Base-by-base conservation (phyloP, 1,140 invertebrate genomes). In the Aphidius ervi region DNA sequence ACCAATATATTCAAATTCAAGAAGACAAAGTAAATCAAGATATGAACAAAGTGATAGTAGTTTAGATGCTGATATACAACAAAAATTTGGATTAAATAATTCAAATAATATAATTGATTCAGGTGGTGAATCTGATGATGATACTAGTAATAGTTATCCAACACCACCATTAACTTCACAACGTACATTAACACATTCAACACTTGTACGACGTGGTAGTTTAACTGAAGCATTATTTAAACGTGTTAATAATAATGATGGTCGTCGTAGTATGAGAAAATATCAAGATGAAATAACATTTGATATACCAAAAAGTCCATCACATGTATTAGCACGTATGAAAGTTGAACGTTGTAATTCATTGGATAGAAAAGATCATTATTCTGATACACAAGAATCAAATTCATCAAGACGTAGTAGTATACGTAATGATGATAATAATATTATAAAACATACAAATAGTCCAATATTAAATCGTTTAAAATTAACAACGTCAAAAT, bases 41-140 rank as follows among this genome's bases (percentile, higher is more conserved):
- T 65, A 71, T 56, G 72, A 74, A 49, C 69, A 70, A 54, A 70
- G 67, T 31, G 79, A 82, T 54, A 75, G 74, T 58, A 81, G 77
- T 64, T 78, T 86, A 65, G 86, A 87, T 59, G 83, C 84, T 0
- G 86, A 87, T 67, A 81, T 83, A 0, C 87, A 87, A 31, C 82
- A 85, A 64, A 67, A 53, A 50, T 31, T 0, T 31, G 23, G 4
- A 31, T 31, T 31, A 31, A 31, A 31, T 31, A 56, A 50, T 39
- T 48, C 7, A 40, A 49, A 46, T n/a, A 56, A 56, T 40, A 49
- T 69, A 9, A 70, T 74, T 47, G 72, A 74, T 50, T 74, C 70
- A 9, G 70, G 72, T 16, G 70, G 70, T 45, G 70, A 74, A 61
- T 70, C 68, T 9, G 66, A 74, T 50, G 69, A 73, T 16, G 67